Evolutionary conservation across 2,113 vertebrate species (phyloP).

Genomic region (Ovibos moschatus): DNA sequence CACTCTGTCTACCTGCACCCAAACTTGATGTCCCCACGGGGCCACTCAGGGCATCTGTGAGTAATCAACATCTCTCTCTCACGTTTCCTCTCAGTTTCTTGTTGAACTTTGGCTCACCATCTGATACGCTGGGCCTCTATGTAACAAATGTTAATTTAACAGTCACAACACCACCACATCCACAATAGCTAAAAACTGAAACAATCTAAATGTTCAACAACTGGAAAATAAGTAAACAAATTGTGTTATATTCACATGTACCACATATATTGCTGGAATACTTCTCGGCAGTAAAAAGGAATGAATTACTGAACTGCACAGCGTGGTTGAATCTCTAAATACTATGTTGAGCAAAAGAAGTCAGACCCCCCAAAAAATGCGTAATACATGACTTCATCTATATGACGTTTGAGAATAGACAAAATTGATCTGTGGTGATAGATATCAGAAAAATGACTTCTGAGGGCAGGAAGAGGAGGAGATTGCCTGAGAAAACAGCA

Average conservation of each 20-base stretch:
- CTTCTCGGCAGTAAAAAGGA: neutral
- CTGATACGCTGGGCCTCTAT: neutral
- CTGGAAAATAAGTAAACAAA: neutral
- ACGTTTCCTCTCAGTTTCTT: neutral
- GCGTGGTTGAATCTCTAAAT: neutral
- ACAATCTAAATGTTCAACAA: neutral
- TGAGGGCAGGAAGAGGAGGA: neutral
- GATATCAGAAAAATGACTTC: neutral
- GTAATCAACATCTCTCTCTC: neutral
- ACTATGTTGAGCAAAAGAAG: neutral
- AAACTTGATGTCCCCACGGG: neutral
- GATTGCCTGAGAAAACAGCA: neutral
- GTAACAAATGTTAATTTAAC: neutral
- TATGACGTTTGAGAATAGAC: neutral
- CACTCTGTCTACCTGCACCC: neutral
- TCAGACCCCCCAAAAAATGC: neutral
- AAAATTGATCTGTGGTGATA: neutral
- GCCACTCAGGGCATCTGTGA: neutral
- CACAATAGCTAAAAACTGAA: neutral
- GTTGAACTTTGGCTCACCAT: neutral
- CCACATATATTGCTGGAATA: neutral
- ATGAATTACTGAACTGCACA: neutral
- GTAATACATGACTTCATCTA: neutral
- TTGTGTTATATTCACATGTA: neutral
- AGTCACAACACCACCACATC: neutral